A percentile compares a stretch with the other conserved stretches of the same genome.
phyloP scores from a whole-genome alignment of 1,140 invertebrate genomes.

The Aethina tumida region DNA sequence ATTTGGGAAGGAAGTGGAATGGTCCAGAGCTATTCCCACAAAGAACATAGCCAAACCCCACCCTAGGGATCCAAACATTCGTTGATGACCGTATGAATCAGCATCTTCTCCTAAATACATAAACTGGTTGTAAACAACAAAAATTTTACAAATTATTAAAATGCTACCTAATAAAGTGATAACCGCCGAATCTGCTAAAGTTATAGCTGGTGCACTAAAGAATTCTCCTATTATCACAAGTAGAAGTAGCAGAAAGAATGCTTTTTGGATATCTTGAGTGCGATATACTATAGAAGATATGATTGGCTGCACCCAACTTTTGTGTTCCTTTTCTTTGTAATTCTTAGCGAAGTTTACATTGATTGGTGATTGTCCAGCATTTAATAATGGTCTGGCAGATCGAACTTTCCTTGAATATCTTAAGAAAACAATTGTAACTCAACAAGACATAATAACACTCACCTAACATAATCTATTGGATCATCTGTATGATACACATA shows the following conservation, averaged over 20 bases:
- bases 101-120: constrained; percentile 89
- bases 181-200: constrained; percentile 90
- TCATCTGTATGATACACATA: constrained; percentile 5
- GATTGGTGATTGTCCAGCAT: constrained; percentile 62
- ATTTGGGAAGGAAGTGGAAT: constrained; percentile 81
- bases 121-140: too few relatives aligned
- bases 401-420: constrained; percentile 8
- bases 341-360: constrained; percentile 71
- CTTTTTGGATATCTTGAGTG: constrained; percentile 83
- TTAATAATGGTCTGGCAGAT: constrained; percentile 24
- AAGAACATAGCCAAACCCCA: constrained; percentile 99
- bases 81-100: constrained; percentile 87
- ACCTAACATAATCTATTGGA: constrained; percentile 8
- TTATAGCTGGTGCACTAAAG: constrained; percentile 93
- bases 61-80: constrained; percentile 97
- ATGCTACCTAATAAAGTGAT: too few relatives aligned
- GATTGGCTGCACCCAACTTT: constrained; percentile 77
- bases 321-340: constrained; percentile 64
- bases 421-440: background rate
- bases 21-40: constrained; percentile 95
- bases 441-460: background rate
- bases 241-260: constrained; percentile 87
- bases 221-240: constrained; percentile 95
- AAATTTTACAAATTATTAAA: too few relatives aligned
- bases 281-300: constrained; percentile 90